A percentile compares a stretch with the other conserved stretches of the same genome.
Evolutionary conservation across 2,888 invertebrate genomes (phyloP).

Genomic region (Didymodactylos carnosus): DNA sequence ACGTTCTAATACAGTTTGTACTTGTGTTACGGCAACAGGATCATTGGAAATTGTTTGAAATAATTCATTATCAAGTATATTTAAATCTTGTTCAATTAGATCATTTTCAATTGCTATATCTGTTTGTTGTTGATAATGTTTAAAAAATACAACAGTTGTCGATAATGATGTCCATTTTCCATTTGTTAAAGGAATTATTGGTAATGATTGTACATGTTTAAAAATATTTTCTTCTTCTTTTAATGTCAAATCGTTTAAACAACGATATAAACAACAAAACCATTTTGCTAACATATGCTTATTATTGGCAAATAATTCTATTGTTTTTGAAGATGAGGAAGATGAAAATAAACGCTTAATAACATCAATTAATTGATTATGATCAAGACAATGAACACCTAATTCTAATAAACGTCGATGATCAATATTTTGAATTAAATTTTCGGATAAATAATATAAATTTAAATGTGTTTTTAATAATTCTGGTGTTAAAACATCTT

Average conservation of each 20-base stretch:
- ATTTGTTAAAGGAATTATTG: conserved; percentile 24
- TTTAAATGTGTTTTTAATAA: conserved; percentile 19
- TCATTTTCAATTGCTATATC: not conserved
- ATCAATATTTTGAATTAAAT: conserved; percentile 21
- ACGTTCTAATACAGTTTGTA: not conserved
- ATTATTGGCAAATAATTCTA: not conserved
- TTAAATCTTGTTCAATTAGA: not conserved
- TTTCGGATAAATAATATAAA: conserved; percentile 25
- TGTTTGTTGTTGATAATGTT: not conserved
- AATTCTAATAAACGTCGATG: conserved; percentile 23
- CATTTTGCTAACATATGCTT: conserved; percentile 21
- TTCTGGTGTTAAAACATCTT: not conserved
- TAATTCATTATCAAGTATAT: not conserved
- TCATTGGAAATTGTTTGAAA: not conserved
- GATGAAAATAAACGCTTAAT: conserved; percentile 20
- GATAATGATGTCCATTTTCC: conserved; percentile 20
- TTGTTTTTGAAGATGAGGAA: no score
- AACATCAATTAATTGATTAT: conserved; percentile 25
- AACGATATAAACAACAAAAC: conserved; percentile 28
- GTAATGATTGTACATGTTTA: conserved; percentile 19
- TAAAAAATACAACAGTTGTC: conserved; percentile 23
- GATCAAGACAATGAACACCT: conserved; percentile 25
- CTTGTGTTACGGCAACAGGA: not conserved
- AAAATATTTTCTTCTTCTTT: conserved; percentile 20
- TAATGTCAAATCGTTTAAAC: conserved; percentile 25